Conservation (phyloP, 2,888 invertebrate genomes). For the Euproctis similis region DNA sequence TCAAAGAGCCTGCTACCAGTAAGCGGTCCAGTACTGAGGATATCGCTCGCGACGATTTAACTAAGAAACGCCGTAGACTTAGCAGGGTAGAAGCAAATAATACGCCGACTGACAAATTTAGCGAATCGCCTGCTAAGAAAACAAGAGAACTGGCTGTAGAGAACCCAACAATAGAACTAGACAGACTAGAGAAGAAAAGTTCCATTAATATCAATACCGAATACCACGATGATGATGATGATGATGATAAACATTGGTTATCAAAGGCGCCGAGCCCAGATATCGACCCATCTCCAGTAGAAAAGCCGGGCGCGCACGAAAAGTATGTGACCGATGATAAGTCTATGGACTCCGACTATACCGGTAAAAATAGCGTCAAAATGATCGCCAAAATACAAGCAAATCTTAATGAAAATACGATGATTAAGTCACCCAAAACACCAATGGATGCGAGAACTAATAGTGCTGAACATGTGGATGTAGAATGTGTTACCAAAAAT, state of each 20-base stretch:
- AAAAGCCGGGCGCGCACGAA: conserved; percentile 56
- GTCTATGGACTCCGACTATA: conserved; percentile 54
- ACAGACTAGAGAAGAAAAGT: conserved; percentile 35
- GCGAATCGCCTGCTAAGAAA: conserved; percentile 39
- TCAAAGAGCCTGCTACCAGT: conserved; percentile 30
- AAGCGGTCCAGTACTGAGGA: conserved; percentile 26
- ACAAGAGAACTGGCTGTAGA: conserved; percentile 16
- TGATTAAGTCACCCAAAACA: conserved; percentile 70
- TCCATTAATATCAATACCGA: conserved; percentile 35
- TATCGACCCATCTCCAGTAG: conserved; percentile 54
- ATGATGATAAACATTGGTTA: conserved; percentile 62
- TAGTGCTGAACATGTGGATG: conserved; percentile 47
- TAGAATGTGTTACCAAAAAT: conserved; percentile 43
- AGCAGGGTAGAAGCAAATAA: conserved; percentile 19
- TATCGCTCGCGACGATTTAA: conserved; percentile 31
- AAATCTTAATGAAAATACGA: conserved; percentile 64
- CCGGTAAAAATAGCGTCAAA: conserved; percentile 62
- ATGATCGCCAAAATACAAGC: conserved; percentile 71
- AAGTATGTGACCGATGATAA: conserved; percentile 70
- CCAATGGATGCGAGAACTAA: conserved; percentile 68
- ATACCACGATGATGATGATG: conserved; percentile 34
- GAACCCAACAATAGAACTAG: conserved; percentile 19
- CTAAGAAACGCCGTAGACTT: conserved; percentile 24
- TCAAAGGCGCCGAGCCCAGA: conserved; percentile 58
- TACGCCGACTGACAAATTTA: conserved; percentile 17